These are phyloP conservation scores for Ceuthmochares aereus DNA, from an alignment of 2,113 vertebrate genomes.

Conservation along the genomic window DNA sequence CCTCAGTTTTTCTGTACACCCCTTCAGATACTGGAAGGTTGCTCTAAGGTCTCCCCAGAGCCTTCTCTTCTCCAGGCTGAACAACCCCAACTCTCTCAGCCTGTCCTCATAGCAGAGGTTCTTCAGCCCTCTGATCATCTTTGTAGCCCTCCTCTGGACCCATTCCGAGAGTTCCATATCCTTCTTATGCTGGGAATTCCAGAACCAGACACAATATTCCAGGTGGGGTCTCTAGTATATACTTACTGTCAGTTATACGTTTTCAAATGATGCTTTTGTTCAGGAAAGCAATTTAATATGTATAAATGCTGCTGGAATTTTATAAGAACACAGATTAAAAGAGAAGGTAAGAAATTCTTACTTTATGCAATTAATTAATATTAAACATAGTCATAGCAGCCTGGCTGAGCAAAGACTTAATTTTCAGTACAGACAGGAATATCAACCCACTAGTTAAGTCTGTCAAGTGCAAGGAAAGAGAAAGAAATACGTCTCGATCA, in stretches of 20 bases:
- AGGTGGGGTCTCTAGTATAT: too few species aligned
- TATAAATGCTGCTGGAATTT: background rate
- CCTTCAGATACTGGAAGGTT: too few species aligned
- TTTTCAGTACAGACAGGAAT: background rate
- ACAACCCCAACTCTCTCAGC: too few species aligned
- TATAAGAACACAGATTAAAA: background rate
- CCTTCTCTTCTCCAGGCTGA: too few species aligned
- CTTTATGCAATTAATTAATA: background rate
- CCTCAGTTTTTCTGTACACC: too few species aligned
- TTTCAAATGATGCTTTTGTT: background rate
- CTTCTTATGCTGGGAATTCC: too few species aligned
- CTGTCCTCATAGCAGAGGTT: too few species aligned
- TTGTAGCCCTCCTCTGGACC: too few species aligned
- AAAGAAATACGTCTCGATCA: accelerated
- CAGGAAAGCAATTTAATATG: background rate
- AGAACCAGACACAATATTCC: too few species aligned
- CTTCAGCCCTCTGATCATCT: too few species aligned
- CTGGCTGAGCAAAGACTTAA: background rate
- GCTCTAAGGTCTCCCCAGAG: too few species aligned
- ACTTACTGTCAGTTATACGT: background rate
- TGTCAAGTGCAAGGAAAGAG: background rate
- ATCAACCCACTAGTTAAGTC: background rate
- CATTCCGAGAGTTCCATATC: too few species aligned
- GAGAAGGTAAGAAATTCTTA: background rate
- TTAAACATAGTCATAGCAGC: background rate